phyloP scores from a whole-genome alignment of 1,140 invertebrate genomes.

The Camponotus floridanus region DNA sequence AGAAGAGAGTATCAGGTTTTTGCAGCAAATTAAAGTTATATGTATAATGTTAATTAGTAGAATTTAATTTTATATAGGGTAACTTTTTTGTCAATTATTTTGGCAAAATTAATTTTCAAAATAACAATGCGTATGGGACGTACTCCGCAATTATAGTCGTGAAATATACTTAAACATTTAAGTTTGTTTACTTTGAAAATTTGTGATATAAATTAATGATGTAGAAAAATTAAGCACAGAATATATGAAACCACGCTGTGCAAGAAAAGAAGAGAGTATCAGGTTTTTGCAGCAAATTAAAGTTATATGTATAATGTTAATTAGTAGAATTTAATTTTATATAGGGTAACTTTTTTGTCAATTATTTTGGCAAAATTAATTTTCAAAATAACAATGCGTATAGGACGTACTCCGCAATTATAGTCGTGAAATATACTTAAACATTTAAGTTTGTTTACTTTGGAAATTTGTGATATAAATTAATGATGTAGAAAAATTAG shows the following conservation, averaged over 20 bases:
- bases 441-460: neutral
- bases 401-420: neutral
- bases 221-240: neutral
- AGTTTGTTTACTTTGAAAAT: neutral
- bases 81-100: neutral
- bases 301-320: too few relatives aligned
- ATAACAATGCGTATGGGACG: neutral
- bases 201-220: conserved; percentile 2
- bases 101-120: too few relatives aligned
- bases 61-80: neutral
- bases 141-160: neutral
- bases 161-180: neutral
- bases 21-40: neutral
- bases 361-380: neutral
- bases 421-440: neutral
- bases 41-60: neutral
- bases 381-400: too few relatives aligned
- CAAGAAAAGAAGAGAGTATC: neutral
- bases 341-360: neutral
- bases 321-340: neutral
- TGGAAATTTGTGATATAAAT: neutral
- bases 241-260: neutral
- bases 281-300: neutral
- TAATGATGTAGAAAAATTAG: neutral
- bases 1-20: neutral